Evolutionary conservation across 2,888 invertebrate genomes (phyloP).

Genomic region (Lepas anatifera): DNA sequence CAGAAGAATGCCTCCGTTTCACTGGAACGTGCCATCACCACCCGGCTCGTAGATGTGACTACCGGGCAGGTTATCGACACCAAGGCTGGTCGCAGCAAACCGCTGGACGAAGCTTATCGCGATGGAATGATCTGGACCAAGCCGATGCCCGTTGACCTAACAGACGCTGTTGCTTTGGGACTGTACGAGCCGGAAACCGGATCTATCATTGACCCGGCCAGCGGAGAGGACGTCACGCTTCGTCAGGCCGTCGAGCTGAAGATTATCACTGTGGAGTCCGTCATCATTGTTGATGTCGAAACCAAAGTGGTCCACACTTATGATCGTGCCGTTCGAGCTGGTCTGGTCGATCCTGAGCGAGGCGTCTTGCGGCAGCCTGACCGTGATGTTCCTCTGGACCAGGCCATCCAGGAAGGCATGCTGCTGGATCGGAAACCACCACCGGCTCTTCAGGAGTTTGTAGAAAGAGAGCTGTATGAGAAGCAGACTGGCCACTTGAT

Average conservation of each 20-base stretch:
- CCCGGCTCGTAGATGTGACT: constrained; percentile 45
- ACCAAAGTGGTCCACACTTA: not conserved
- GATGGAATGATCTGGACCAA: constrained; percentile 42
- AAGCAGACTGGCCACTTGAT: not conserved
- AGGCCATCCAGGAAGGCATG: not conserved
- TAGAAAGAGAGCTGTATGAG: constrained; percentile 2
- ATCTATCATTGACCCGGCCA: constrained; percentile 47
- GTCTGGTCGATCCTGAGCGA: not conserved
- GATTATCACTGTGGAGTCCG: not conserved
- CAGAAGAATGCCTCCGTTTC: constrained; percentile 48
- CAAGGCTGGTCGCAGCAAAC: constrained; percentile 50
- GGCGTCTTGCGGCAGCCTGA: not conserved
- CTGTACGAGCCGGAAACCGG: constrained; percentile 64
- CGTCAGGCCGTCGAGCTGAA: not conserved
- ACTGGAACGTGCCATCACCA: constrained; percentile 39
- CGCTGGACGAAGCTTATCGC: constrained; percentile 58
- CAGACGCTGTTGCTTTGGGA: constrained; percentile 31
- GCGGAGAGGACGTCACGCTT: not conserved
- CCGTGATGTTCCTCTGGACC: not conserved
- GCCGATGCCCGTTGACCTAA: constrained; percentile 18
- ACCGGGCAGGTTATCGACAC: constrained; percentile 54
- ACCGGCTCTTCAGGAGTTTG: not conserved
- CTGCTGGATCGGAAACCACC: not conserved
- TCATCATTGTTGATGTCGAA: not conserved
- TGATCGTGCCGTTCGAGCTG: not conserved